Evolutionary conservation across 2,888 invertebrate species (phyloP).

Genomic region (Dorcus hopei): DNA sequence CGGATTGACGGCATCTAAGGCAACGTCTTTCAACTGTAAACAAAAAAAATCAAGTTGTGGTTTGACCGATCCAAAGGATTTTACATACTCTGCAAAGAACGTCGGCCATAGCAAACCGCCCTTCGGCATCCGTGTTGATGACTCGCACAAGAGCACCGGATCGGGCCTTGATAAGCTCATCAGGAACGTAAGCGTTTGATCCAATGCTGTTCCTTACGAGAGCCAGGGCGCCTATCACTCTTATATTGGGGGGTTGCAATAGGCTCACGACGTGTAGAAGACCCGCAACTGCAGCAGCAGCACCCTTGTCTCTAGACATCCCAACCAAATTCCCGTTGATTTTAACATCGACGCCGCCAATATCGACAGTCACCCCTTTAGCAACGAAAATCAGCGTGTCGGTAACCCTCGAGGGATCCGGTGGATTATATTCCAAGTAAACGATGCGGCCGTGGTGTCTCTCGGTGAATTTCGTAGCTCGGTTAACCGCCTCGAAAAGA

Average conservation of each 20-base stretch:
- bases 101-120: conserved; percentile 89
- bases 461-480: conserved; percentile 68
- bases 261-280: conserved; percentile 75
- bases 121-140: conserved; percentile 95
- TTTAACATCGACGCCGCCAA: conserved; percentile 84
- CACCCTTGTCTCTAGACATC: conserved; percentile 93
- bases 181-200: conserved; percentile 81
- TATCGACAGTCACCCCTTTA: conserved; percentile 87
- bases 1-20: too few relatives aligned
- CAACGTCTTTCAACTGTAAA: too few relatives aligned
- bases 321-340: conserved; percentile 71
- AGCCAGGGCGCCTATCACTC: conserved; percentile 76
- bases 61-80: conserved; percentile 35
- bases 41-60: too few relatives aligned
- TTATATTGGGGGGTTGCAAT: conserved; percentile 67
- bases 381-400: conserved; percentile 85
- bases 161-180: conserved; percentile 82
- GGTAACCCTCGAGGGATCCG: conserved; percentile 49
- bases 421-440: conserved; percentile 73
- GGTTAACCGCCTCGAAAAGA: conserved; percentile 74
- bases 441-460: conserved; percentile 75
- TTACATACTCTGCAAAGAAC: conserved; percentile 31
- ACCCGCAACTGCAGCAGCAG: conserved; percentile 88
- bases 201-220: conserved; percentile 90
- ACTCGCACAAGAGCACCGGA: conserved; percentile 79